A percentile compares a stretch with the other conserved stretches of the same genome.
Evolutionary conservation across 2,113 vertebrate species (phyloP).

Genomic region (Furnarius figulus): DNA sequence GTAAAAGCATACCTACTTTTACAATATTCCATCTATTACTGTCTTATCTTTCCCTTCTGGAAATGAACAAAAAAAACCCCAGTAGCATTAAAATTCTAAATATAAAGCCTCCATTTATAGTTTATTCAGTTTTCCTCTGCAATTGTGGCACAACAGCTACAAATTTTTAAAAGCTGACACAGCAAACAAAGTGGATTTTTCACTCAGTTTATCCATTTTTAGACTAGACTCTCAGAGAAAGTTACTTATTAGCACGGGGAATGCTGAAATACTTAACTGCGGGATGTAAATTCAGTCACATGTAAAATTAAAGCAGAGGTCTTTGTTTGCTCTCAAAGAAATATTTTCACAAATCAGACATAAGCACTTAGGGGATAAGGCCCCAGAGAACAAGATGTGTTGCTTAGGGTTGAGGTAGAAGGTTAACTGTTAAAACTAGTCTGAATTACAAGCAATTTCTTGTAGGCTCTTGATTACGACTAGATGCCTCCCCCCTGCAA

Average conservation of each 20-base stretch:
- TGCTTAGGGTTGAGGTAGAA: not conserved
- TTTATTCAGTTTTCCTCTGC: not conserved
- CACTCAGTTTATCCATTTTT: not conserved
- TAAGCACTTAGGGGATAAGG: not conserved
- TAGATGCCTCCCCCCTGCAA: not conserved
- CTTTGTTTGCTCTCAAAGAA: not conserved
- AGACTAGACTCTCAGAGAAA: not conserved
- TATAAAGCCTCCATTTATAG: not conserved
- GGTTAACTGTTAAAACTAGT: not conserved
- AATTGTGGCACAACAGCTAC: not conserved
- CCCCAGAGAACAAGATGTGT: not conserved
- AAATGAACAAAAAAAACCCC: not conserved
- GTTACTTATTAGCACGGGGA: not conserved
- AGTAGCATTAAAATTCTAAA: not conserved
- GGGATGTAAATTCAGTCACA: not conserved
- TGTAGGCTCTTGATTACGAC: not conserved
- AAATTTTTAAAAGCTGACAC: not conserved
- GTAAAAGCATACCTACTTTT: not conserved
- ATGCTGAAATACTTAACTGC: not conserved
- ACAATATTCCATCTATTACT: not conserved
- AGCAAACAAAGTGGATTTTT: not conserved
- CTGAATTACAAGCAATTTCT: not conserved
- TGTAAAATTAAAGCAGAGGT: not conserved
- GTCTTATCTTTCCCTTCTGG: not conserved
- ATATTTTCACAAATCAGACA: fast-evolving